These are phyloP conservation scores for Picus viridis DNA, from an alignment of 2,797 vertebrate genomes.

Conservation along the genomic window DNA sequence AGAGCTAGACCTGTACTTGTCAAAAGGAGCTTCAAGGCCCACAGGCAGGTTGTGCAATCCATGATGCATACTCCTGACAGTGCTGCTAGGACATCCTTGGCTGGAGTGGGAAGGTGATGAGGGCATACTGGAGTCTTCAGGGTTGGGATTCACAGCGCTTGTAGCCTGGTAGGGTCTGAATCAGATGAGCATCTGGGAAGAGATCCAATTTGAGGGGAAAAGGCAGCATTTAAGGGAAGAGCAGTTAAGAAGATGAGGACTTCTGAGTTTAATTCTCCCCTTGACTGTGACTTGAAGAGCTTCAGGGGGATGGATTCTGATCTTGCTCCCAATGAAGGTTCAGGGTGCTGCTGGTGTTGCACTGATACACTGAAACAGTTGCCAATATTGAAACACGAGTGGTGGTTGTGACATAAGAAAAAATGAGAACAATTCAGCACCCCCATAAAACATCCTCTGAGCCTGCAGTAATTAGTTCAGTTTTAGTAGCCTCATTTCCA, in stretches of 20 bases:
- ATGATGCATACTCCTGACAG: not conserved
- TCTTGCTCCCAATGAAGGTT: not conserved
- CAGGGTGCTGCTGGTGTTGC: not conserved
- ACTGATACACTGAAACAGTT: not conserved
- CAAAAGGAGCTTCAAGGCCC: not conserved
- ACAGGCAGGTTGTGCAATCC: not conserved
- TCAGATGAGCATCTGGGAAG: not conserved
- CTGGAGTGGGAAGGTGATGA: not conserved
- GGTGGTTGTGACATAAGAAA: not conserved
- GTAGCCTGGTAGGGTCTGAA: not conserved
- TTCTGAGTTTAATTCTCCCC: not conserved
- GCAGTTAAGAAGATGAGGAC: not conserved
- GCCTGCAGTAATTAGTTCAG: constrained; percentile 47
- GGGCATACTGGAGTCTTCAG: not conserved
- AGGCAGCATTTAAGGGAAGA: not conserved
- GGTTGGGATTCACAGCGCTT: not conserved
- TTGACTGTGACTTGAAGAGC: not conserved
- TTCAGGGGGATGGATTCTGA: not conserved
- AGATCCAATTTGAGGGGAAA: not conserved
- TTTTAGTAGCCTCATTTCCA: constrained; percentile 57
- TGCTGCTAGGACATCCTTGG: not conserved
- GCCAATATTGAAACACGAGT: not conserved
- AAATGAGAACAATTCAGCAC: constrained; percentile 15
- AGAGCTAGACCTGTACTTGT: not conserved
- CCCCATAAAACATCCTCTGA: constrained; percentile 7